Conservation (phyloP, 2,113 vertebrate species). For the Oreochromis spilurus region DNA sequence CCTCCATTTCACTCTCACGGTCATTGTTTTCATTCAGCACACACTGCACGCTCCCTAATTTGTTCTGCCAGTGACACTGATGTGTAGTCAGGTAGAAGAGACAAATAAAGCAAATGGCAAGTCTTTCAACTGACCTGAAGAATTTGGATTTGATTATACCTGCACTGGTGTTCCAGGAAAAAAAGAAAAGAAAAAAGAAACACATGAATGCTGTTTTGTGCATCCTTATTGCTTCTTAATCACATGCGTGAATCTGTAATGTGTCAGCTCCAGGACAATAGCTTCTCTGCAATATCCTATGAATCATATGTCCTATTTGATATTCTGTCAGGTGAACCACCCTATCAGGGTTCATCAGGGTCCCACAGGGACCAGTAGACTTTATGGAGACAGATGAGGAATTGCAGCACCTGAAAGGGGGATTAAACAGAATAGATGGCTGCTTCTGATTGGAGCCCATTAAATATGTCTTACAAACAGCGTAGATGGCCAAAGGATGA, state of each 20-base stretch:
- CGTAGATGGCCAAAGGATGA: not conserved
- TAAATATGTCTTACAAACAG: slow-evolving; percentile 3
- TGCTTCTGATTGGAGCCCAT: slow-evolving; percentile 14
- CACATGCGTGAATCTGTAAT: not conserved
- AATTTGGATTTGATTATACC: slow-evolving; percentile 14
- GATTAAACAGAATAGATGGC: slow-evolving; percentile 31
- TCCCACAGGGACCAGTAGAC: not conserved
- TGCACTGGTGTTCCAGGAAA: not conserved
- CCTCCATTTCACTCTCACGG: not conserved
- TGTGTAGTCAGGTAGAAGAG: slow-evolving; percentile 24
- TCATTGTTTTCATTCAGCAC: slow-evolving; percentile 20
- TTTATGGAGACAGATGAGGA: slow-evolving; percentile 27
- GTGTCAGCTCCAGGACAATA: not conserved
- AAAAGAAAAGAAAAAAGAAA: not conserved
- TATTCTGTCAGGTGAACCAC: slow-evolving; percentile 6
- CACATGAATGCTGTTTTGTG: not conserved
- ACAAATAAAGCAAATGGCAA: slow-evolving; percentile 35
- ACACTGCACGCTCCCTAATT: slow-evolving; percentile 17
- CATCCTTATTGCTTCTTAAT: not conserved
- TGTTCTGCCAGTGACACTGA: slow-evolving; percentile 31
- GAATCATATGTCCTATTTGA: slow-evolving; percentile 14
- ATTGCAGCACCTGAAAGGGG: not conserved
- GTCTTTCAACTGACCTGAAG: slow-evolving; percentile 20
- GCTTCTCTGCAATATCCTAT: not conserved
- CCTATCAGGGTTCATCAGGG: slow-evolving; percentile 8